Evolutionary conservation across 92 coral and sea anemone genomes (phyloP), one percentile per base, ranked within the genome.

Genomic region (Ricordea florida): DNA sequence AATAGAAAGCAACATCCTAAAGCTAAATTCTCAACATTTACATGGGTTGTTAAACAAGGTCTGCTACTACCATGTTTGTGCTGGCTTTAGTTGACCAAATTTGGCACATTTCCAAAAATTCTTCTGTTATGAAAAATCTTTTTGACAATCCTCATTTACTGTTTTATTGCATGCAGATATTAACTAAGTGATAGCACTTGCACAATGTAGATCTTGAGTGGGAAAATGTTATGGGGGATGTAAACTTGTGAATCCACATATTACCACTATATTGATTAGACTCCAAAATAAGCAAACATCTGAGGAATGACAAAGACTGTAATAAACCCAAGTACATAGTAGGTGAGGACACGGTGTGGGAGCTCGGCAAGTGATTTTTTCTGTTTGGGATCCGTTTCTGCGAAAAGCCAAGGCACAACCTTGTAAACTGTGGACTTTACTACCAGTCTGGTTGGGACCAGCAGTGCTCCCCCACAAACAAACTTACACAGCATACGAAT

Each of bases 291-390:
- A 10, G 56, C 62, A 65, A 91, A 91, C 21, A 78, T 50, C 48
- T 66, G 63, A 1, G 99, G 99, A 7, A 88, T 85, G 49, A 92
- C 74, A 56, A 78, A 84, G 10, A 84, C 76, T 3, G 94, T 87
- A 63, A 75, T 92, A 68, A 92, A 69, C 0, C 91, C 93, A 18
- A 96, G 80, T 22, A 82, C 68, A 6, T 83, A 50, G 63, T 96
- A 96, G 11, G 99, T 96, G 22, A 96, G 59, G 78, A 89, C 82
- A 60, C 94, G 79, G 52, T 96, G 99, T 0, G 93, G 93, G 42
- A 92, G 80, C 69, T 92, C 97, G 22, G 85, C 85, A 52, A 85
- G 66, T 38, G 85, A 82, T 30, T 90, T 78, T 53, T 80, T 78
- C 10, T 74, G 72, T 71, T 82, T 65, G 0, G 93, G 85, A 74